Evolutionary conservation across 2,113 vertebrate species (phyloP), one percentile per base, ranked within the genome.

Genomic region (Puffinus mauretanicus): DNA sequence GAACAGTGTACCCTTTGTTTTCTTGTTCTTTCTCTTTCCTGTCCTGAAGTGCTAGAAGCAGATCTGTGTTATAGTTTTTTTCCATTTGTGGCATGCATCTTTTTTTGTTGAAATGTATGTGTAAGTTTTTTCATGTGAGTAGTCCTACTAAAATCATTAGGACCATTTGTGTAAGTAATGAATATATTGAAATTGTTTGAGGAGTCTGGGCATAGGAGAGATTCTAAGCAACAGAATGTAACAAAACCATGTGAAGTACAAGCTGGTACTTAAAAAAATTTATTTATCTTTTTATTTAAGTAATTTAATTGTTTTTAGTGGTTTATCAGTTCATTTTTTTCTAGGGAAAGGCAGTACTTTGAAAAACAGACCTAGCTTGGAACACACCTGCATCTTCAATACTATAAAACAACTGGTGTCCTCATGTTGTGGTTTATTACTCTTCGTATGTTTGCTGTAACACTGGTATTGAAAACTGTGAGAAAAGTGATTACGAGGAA

Each of bases 1-100:
- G 78, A 94, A 81, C 83, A 91, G 55, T 30, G 14, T 49, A 21
- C 46, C 57, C 34, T 86, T 94, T 96, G 82, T 94, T 86, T 88
- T 58, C 51, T n/a, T 70, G 16, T 91, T 79, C 58, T 70, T 87
- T 76, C 29, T 72, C 22, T 49, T 51, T 86, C 15, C 16, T 47
- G 10, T 88, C 16, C 34, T 82, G 60, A 81, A 86, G 72, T 29
- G 36, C 14, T n/a, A 47, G 52, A 78, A 90, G 21, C 16, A 70
- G 60, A 12, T 62, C 16, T 71, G 4, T 77, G 38, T 69, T 86
- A 54, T 17, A 61, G 71, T 15, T 77, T 83, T 40, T 73, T 73
- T 30, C 8, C 16, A 14, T 57, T 54, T 80, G 47, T 54, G 64
- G 19, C 15, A 10, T 4, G 19, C 12, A 40, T 27, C 1, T 82